Evolutionary conservation across 1,140 invertebrate species (phyloP), one percentile per base, ranked within the genome.

Genomic region (Nasonia giraulti): DNA sequence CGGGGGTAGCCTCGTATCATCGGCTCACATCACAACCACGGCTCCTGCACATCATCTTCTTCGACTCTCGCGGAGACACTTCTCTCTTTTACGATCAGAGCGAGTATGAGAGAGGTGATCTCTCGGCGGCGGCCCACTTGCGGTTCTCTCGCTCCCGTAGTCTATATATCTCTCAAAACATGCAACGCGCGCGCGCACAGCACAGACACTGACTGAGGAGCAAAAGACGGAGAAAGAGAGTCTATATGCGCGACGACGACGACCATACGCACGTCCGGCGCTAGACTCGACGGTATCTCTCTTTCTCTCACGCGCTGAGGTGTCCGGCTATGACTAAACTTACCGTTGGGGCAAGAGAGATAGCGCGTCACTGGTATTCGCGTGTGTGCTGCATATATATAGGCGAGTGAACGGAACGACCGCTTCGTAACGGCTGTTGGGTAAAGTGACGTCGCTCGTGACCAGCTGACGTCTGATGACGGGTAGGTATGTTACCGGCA

Each of bases 21-120:
- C 89, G 86, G 88, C 88, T 87, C 76, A 62, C 47, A 55, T 78
- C 47, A 76, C 33, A 14, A 40, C 8, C 4, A n/a, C 82, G 37
- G 14, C 33, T 79, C 79, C 44, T 81, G 87, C 83, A 88, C 87
- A 87, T 88, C 87, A 87, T 87, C 87, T 85, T 87, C 40, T 31
- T 78, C 17, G 2, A 55, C 50, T 55, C 47, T 55, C 12, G 6
- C 12, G 6, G 10, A 44, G 40, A 44, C 40, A 44, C 40, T 44
- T 23, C 80, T 23, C n/a, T 47, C 6, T 71, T 14, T 50, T 27
- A 27, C 47, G 47, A 50, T 12, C 47, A 50, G 5, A 50, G 44
- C 8, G 47, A 50, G 47, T 10, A 17, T 8, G 20, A 27, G n/a
- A 27, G 66, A 11, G 66, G 17, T 8, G n/a, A 68, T 68, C 66